Conservation (phyloP, 2,797 vertebrate species). For the Dendrocincla fuliginosa region DNA sequence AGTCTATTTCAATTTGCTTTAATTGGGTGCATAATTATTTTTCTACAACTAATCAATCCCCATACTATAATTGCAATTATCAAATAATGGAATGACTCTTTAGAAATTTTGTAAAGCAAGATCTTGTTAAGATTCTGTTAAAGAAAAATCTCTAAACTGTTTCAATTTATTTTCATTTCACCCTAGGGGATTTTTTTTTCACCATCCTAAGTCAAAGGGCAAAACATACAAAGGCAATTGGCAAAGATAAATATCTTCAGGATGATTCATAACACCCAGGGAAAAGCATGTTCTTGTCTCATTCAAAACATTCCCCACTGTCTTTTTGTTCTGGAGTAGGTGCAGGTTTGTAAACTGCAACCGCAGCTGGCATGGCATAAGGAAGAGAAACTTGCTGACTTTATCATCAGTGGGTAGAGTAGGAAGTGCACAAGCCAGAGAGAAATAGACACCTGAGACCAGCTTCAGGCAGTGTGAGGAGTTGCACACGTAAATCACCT, state of each 20-base stretch:
- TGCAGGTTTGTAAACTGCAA: neutral
- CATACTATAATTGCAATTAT: constrained; percentile 33
- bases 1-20: constrained; percentile 42
- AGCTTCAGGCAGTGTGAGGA: neutral
- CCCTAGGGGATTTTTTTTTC: neutral
- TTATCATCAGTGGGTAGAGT: neutral
- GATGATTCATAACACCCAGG: neutral
- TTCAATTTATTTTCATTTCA: constrained; percentile 23
- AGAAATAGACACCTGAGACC: neutral
- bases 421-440: neutral
- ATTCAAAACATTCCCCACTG: neutral
- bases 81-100: constrained; percentile 35
- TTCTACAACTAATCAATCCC: constrained; percentile 45
- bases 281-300: neutral
- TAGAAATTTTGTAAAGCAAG: constrained; percentile 21
- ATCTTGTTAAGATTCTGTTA: neutral
- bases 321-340: neutral
- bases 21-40: constrained; percentile 45
- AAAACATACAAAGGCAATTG: neutral
- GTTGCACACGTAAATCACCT: neutral
- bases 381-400: neutral
- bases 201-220: neutral
- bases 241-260: neutral
- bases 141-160: neutral
- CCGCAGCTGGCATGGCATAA: neutral